Evolutionary conservation across 2,113 vertebrate species (phyloP).

Genomic region (Otus sunia): DNA sequence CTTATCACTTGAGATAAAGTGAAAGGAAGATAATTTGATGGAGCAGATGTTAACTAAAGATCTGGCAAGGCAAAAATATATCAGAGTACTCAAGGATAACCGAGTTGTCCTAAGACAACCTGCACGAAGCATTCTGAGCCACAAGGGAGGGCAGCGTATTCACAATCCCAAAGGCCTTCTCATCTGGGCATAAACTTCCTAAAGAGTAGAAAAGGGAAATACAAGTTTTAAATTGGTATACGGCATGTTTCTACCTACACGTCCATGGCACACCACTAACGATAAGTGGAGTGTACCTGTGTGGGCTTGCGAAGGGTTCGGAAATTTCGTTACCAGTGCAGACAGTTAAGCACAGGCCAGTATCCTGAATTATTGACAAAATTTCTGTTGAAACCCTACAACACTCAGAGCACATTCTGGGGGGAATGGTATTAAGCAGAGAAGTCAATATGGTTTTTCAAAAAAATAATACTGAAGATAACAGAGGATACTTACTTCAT

Average conservation of each 20-base stretch:
- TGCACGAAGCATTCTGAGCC: neutral
- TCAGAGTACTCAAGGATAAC: neutral
- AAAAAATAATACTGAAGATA: neutral
- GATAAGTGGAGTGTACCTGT: accelerated
- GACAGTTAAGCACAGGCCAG: neutral
- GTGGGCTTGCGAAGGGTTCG: neutral
- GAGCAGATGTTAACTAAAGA: neutral
- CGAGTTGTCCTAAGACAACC: neutral
- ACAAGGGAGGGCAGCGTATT: neutral
- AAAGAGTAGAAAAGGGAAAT: neutral
- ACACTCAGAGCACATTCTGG: neutral
- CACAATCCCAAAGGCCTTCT: neutral
- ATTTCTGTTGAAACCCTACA: neutral
- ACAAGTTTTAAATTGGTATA: neutral
- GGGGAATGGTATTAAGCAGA: neutral
- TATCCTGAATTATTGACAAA: neutral
- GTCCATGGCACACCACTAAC: accelerated
- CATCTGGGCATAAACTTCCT: neutral
- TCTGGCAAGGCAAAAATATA: neutral
- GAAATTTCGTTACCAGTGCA: neutral
- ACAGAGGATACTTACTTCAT: slow-evolving; percentile 78
- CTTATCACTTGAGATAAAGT: neutral
- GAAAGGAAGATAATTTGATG: neutral
- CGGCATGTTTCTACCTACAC: neutral
- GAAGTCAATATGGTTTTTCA: neutral